phyloP scores from a whole-genome alignment of 1,140 invertebrate genomes.

The Piezodorus guildinii region DNA sequence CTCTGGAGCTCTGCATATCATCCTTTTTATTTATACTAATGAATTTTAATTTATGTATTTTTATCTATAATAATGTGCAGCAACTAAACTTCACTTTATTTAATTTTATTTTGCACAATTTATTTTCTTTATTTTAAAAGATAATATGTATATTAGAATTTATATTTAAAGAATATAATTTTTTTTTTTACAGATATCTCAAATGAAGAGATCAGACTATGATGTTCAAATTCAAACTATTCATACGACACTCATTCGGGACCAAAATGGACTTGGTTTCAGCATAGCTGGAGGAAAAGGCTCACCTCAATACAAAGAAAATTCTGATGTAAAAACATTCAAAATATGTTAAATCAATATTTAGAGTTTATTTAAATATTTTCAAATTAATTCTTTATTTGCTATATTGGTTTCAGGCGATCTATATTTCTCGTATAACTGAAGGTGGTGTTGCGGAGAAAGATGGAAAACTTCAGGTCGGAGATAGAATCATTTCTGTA shows the following conservation, averaged over 20 bases:
- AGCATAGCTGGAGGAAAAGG: constrained; percentile 91
- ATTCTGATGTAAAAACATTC: constrained; percentile 40
- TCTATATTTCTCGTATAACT: constrained; percentile 87
- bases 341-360: background rate
- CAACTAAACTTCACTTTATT: too few relatives aligned
- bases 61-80: too few relatives aligned
- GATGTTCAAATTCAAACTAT: constrained; percentile 49
- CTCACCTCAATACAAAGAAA: constrained; percentile 62
- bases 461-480: constrained; percentile 85
- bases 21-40: too few relatives aligned
- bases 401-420: constrained; percentile 44
- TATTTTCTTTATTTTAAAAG: too few relatives aligned
- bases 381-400: constrained; percentile 25
- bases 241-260: constrained; percentile 78
- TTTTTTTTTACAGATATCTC: background rate
- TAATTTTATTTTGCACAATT: too few relatives aligned
- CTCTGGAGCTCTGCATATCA: too few relatives aligned
- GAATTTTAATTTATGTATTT: too few relatives aligned
- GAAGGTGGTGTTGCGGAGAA: constrained; percentile 83
- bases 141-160: too few relatives aligned
- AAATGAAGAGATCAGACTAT: background rate
- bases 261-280: constrained; percentile 84
- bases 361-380: background rate
- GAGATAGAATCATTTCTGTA: constrained; percentile 85
- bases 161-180: too few relatives aligned